Evolutionary conservation across 2,888 invertebrate genomes (phyloP).

Genomic region (Neocrepidodera transversa): DNA sequence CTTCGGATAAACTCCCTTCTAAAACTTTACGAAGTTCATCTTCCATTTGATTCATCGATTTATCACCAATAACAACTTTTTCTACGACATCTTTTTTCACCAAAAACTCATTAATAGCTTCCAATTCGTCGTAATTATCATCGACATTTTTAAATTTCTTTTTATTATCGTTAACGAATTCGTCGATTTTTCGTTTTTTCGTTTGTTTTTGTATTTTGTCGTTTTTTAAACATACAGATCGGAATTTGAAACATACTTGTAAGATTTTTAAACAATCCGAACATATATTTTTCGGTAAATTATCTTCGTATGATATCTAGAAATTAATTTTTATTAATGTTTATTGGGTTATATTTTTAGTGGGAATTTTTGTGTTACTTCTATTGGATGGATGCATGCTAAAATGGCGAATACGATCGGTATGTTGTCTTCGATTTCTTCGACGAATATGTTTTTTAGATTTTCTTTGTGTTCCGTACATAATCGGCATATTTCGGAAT

Average conservation of each 20-base stretch:
- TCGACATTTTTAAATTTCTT: constrained; percentile 6
- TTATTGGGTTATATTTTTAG: too few relatives aligned
- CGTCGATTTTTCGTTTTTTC: constrained; percentile 10
- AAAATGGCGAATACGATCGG: constrained; percentile 42
- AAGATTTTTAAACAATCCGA: constrained; percentile 46
- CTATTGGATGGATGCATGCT: constrained; percentile 45
- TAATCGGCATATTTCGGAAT: constrained; percentile 33
- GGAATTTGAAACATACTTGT: constrained; percentile 49
- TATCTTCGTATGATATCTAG: constrained; percentile 47
- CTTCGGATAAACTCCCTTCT: constrained; percentile 42
- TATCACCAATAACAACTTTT: constrained; percentile 8
- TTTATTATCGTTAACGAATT: background rate
- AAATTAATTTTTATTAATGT: constrained; percentile 20
- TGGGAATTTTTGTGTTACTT: constrained; percentile 37
- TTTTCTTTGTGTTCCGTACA: constrained; percentile 32
- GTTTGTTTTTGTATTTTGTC: constrained; percentile 41
- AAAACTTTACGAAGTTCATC: constrained; percentile 33
- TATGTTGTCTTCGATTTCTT: constrained; percentile 36
- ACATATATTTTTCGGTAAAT: constrained; percentile 52
- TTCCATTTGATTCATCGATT: constrained; percentile 21
- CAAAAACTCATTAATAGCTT: constrained; percentile 19
- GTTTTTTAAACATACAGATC: constrained; percentile 48
- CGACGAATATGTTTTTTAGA: constrained; percentile 32
- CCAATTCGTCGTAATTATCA: constrained; percentile 19
- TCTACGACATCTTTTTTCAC: constrained; percentile 7